These are phyloP conservation scores for Danionella cerebrum DNA, from an alignment of 2,113 vertebrate species.

Conservation along the genomic window DNA sequence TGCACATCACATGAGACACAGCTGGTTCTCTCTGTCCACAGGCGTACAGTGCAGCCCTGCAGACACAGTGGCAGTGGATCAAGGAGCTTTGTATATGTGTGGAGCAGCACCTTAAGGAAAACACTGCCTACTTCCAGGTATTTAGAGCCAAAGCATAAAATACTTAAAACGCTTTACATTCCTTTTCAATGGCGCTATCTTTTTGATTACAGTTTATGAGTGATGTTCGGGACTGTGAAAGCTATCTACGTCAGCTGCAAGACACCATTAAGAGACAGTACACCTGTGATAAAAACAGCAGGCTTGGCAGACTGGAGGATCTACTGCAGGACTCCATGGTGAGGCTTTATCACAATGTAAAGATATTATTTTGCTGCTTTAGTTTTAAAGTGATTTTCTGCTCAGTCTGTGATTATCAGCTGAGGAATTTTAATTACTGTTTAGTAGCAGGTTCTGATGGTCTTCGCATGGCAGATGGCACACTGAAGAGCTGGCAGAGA, in stretches of 20 bases:
- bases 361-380: no score
- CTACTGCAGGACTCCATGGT: constrained; percentile 99
- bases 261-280: constrained; percentile 95
- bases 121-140: constrained; percentile 90
- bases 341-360: constrained; percentile 10
- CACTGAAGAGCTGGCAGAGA: constrained; percentile 26
- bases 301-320: constrained; percentile 87
- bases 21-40: constrained; percentile 39
- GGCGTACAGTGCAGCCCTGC: constrained; percentile 91
- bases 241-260: constrained; percentile 84
- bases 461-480: constrained; percentile 49
- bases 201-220: constrained; percentile 75
- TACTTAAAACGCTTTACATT: background rate
- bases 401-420: no score
- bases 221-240: constrained; percentile 82
- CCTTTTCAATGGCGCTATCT: background rate
- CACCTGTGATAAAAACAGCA: constrained; percentile 83
- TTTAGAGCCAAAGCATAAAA: background rate
- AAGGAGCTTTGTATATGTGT: constrained; percentile 88
- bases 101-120: constrained; percentile 91
- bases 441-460: background rate
- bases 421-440: background rate
- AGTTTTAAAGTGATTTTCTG: background rate
- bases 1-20: no score
- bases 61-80: constrained; percentile 94